Conservation (phyloP, 2,888 invertebrate species). For the Clusia tigrina region DNA sequence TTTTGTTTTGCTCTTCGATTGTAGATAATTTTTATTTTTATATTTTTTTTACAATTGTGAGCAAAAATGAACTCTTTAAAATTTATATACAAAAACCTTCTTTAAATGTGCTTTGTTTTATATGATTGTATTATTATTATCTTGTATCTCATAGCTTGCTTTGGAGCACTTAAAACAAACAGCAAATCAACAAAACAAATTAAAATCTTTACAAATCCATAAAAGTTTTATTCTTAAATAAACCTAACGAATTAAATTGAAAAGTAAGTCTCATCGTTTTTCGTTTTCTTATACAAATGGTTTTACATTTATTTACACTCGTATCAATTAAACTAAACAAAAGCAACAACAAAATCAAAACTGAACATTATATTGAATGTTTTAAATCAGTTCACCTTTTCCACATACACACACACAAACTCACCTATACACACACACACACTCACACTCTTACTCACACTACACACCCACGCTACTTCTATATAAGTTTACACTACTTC, state of each 20-base stretch:
- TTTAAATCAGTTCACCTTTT: no score
- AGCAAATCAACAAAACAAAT: conserved; percentile 37
- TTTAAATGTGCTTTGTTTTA: conserved; percentile 43
- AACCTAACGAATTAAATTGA: conserved; percentile 35
- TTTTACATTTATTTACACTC: not conserved
- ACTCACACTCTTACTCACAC: no score
- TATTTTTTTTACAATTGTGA: no score
- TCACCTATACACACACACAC: no score
- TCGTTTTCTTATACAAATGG: conserved; percentile 23
- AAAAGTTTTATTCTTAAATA: conserved; percentile 34
- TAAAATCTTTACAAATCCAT: conserved; percentile 41
- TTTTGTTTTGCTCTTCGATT: no score
- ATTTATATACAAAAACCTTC: not conserved
- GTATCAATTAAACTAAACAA: conserved; percentile 6
- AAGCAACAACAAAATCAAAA: conserved; percentile 6
- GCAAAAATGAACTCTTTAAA: no score
- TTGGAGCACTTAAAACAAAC: conserved; percentile 63
- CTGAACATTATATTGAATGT: no score
- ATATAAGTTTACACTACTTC: no score
- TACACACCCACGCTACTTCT: no score
- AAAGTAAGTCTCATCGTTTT: conserved; percentile 53
- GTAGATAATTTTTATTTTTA: no score
- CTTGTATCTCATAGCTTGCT: conserved; percentile 64
- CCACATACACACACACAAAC: no score
- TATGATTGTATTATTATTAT: conserved; percentile 58